Conservation (phyloP, 2,888 invertebrate species). For the Aquatica leii region DNA sequence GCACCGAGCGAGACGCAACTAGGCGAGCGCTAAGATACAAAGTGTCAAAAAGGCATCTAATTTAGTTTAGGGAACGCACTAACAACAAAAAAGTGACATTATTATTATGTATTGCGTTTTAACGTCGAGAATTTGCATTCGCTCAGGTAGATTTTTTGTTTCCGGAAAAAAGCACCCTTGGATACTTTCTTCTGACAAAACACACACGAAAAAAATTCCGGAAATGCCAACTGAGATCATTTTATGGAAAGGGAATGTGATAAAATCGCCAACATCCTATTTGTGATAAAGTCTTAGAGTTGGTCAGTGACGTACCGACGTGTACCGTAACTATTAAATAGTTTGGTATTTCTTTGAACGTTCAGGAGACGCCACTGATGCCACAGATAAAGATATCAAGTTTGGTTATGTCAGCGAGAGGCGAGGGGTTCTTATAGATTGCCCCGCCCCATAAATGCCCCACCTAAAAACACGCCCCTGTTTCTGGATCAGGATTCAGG, state of each 20-base stretch:
- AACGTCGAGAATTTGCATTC: conserved; percentile 32
- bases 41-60: conserved; percentile 38
- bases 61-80: conserved; percentile 36
- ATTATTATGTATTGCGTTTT: conserved; percentile 44
- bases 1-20: not conserved
- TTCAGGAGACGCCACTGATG: conserved; percentile 31
- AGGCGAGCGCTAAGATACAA: conserved; percentile 24
- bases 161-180: not conserved
- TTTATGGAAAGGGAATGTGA: conserved; percentile 13
- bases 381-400: conserved; percentile 40
- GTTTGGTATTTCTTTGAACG: not conserved
- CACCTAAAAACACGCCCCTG: conserved; percentile 61
- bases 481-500: conserved; percentile 47
- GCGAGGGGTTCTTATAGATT: conserved; percentile 65
- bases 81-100: conserved; percentile 40
- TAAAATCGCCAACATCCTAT: conserved; percentile 21
- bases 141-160: conserved; percentile 23
- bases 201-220: not conserved
- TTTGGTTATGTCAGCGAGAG: conserved; percentile 43
- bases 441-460: conserved; percentile 68
- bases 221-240: conserved; percentile 16
- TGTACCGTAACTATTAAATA: not conserved
- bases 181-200: not conserved
- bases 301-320: conserved; percentile 13
- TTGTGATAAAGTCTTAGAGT: conserved; percentile 20